Conservation (phyloP, 2,113 vertebrate species). For the Nematolebias whitei region DNA sequence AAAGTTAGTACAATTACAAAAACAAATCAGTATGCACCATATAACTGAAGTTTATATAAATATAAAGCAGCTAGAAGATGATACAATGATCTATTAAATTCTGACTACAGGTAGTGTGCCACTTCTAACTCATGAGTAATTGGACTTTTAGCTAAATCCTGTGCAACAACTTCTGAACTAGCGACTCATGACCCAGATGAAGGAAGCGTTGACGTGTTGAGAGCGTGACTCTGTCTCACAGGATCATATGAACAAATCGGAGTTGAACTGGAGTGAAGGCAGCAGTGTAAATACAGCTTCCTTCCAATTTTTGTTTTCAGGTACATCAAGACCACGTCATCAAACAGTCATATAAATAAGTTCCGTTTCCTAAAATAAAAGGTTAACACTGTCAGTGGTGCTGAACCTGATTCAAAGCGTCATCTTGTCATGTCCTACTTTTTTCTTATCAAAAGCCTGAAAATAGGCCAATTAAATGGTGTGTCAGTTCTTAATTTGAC, state of each 20-base stretch:
- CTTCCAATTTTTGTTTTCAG: neutral
- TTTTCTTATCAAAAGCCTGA: constrained; percentile 10
- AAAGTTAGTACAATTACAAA: neutral
- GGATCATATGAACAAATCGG: constrained; percentile 34
- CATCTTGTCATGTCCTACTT: neutral
- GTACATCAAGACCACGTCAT: neutral
- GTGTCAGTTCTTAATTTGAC: constrained; percentile 5
- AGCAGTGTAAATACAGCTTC: constrained; percentile 2
- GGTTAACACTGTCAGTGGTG: no score
- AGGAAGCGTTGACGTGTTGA: constrained; percentile 10
- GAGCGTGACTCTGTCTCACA: constrained; percentile 26
- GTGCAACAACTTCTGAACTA: constrained; percentile 49
- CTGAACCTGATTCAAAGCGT: no score
- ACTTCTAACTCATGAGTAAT: neutral
- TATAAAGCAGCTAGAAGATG: neutral
- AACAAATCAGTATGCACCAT: neutral
- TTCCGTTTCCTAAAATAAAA: no score
- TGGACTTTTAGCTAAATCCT: constrained; percentile 7
- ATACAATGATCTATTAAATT: neutral
- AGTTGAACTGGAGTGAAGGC: constrained; percentile 5
- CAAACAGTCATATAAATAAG: neutral
- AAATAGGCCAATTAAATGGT: constrained; percentile 36
- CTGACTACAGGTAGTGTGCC: neutral
- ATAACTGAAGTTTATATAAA: no score
- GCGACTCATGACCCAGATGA: constrained; percentile 30